These are phyloP conservation scores for Chrysolina americana DNA, from an alignment of 2,888 invertebrate species.

Conservation along the genomic window DNA sequence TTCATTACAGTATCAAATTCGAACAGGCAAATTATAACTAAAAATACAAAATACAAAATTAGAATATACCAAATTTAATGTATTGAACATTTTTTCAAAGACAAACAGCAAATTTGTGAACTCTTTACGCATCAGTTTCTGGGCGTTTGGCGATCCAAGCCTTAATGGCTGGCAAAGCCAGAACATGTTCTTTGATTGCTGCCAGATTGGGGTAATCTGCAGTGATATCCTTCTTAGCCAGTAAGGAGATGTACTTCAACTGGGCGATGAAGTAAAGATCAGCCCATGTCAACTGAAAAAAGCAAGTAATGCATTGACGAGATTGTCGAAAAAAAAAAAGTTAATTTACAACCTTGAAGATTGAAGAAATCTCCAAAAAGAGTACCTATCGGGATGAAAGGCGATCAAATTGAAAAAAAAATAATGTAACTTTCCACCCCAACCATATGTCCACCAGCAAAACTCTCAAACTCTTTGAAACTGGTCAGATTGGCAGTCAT, in stretches of 20 bases:
- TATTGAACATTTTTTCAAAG: background rate
- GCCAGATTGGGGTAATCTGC: constrained; percentile 52
- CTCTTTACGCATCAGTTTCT: constrained; percentile 20
- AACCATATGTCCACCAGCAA: too few species aligned
- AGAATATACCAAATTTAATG: background rate
- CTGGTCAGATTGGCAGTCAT: too few species aligned
- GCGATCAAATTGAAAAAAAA: too few species aligned
- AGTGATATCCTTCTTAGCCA: constrained; percentile 54
- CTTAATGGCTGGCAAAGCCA: constrained; percentile 53
- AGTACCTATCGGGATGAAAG: too few species aligned
- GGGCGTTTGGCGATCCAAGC: constrained; percentile 57
- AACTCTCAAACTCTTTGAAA: too few species aligned
- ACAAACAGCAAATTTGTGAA: too few species aligned
- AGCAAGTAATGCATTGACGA: background rate
- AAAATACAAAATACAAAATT: background rate
- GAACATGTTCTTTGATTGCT: constrained; percentile 49
- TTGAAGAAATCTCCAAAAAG: too few species aligned
- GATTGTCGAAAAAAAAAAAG: too few species aligned
- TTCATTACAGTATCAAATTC: background rate
- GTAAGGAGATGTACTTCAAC: constrained; percentile 74
- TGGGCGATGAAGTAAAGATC: constrained; percentile 76
- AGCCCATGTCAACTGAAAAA: constrained; percentile 74
- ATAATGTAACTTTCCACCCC: too few species aligned
- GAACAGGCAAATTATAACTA: background rate
- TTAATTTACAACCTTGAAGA: too few species aligned